Percentiles rank a stretch among this genome's conserved stretches.
phyloP scores from a whole-genome alignment of 1,140 invertebrate genomes.

The Zaprionus kolodkinae region DNA sequence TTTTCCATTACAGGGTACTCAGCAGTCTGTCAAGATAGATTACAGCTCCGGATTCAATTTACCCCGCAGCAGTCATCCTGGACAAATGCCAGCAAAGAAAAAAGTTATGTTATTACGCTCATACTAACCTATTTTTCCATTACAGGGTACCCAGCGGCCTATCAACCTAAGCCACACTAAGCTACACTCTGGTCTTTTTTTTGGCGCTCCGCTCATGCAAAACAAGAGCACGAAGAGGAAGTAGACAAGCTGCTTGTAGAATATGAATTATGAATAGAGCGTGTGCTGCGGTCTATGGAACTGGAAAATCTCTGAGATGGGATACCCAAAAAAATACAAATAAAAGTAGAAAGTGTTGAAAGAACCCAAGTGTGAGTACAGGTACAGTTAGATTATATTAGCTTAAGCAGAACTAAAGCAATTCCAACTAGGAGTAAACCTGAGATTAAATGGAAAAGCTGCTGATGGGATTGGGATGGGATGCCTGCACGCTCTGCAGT shows the following conservation, averaged over 20 bases:
- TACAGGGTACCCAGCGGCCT: background rate
- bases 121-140: background rate
- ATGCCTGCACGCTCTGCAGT: slow-evolving; percentile 38
- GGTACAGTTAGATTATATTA: background rate
- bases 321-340: background rate
- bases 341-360: slow-evolving; percentile 7
- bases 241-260: slow-evolving; percentile 12
- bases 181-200: background rate
- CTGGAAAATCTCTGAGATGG: background rate
- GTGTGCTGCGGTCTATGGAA: background rate
- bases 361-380: background rate
- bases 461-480: slow-evolving; percentile 40
- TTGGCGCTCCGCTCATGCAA: slow-evolving; percentile 32
- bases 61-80: no score
- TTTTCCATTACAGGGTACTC: background rate
- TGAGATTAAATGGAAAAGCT: background rate
- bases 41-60: no score
- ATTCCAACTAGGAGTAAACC: background rate
- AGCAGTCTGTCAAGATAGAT: background rate
- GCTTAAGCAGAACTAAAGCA: background rate
- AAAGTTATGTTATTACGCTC: no score
- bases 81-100: no score
- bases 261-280: slow-evolving; percentile 31
- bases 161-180: background rate
- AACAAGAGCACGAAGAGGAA: slow-evolving; percentile 12